Percentiles rank a stretch among this genome's conserved stretches.
These are phyloP conservation scores for Strongylocentrotus purpuratus DNA, from an alignment of 35 echinoderm and acorn worm genomes.

Conservation along the genomic window DNA sequence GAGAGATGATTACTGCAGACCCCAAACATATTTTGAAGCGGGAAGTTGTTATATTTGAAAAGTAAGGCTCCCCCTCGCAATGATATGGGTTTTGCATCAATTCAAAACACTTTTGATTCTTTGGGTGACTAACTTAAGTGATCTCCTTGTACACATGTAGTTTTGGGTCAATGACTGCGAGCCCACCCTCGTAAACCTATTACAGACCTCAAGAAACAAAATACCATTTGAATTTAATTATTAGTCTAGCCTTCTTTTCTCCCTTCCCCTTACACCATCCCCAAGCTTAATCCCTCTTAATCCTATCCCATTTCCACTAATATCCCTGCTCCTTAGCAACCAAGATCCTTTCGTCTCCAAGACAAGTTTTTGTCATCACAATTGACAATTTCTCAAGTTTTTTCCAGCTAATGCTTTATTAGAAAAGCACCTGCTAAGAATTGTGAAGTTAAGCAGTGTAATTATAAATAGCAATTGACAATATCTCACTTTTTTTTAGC, in stretches of 20 bases:
- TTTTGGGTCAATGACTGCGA: not conserved
- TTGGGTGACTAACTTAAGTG: no score
- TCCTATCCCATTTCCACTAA: slow-evolving; percentile 1
- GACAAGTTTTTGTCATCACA: not conserved
- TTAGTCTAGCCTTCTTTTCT: slow-evolving; percentile 3
- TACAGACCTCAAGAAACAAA: not conserved
- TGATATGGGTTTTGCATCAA: no score
- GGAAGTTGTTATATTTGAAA: no score
- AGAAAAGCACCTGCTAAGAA: not conserved
- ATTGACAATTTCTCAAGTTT: not conserved
- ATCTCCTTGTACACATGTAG: no score
- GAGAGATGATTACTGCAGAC: no score
- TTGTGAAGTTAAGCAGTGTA: not conserved
- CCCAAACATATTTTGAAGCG: no score
- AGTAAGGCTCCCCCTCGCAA: no score
- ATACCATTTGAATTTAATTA: not conserved
- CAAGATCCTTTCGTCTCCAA: not conserved
- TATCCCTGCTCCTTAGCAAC: not conserved
- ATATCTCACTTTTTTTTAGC: no score
- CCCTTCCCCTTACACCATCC: not conserved
- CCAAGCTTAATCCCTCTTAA: not conserved
- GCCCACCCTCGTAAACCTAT: not conserved
- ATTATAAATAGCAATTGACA: not conserved
- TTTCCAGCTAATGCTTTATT: no score
- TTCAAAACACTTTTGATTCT: no score